Evolutionary conservation across 92 coral and sea anemone genomes (phyloP).

Genomic region (Chrysogorgia sp.): DNA sequence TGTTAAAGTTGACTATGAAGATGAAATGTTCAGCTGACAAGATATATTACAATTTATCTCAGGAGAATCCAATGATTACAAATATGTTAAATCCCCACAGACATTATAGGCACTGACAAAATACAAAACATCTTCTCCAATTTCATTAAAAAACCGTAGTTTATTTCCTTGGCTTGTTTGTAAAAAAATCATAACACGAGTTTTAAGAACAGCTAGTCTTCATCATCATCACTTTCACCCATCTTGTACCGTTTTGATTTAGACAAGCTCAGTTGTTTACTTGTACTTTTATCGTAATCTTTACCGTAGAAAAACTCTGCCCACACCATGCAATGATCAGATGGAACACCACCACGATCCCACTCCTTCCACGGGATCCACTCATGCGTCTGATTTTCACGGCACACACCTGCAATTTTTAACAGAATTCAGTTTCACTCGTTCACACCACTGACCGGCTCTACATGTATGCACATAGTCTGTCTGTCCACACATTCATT

Average conservation of each 20-base stretch:
- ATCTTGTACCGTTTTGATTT: slow-evolving; percentile 20
- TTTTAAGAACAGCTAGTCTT: neutral
- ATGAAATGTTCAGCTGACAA: too few relatives aligned
- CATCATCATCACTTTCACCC: slow-evolving; percentile 26
- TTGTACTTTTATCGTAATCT: slow-evolving; percentile 17
- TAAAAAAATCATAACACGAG: neutral
- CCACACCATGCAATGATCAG: slow-evolving; percentile 39
- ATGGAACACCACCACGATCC: slow-evolving; percentile 10
- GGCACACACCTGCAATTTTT: slow-evolving; percentile 15
- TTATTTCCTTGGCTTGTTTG: neutral
- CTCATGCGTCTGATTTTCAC: slow-evolving; percentile 13
- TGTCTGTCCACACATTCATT: too few relatives aligned
- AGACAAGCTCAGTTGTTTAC: neutral
- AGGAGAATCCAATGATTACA: too few relatives aligned
- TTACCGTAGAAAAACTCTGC: slow-evolving; percentile 34
- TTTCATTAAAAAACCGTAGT: neutral
- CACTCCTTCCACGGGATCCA: slow-evolving; percentile 20
- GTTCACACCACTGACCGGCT: too few relatives aligned
- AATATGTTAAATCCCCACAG: too few relatives aligned
- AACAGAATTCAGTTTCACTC: neutral
- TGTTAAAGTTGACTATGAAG: too few relatives aligned
- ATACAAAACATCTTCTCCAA: neutral
- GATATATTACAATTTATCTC: too few relatives aligned
- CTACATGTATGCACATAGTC: too few relatives aligned
- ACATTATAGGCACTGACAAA: too few relatives aligned